Base-by-base conservation (phyloP, 1,140 invertebrate genomes). In the Listronotus bonariensis region DNA sequence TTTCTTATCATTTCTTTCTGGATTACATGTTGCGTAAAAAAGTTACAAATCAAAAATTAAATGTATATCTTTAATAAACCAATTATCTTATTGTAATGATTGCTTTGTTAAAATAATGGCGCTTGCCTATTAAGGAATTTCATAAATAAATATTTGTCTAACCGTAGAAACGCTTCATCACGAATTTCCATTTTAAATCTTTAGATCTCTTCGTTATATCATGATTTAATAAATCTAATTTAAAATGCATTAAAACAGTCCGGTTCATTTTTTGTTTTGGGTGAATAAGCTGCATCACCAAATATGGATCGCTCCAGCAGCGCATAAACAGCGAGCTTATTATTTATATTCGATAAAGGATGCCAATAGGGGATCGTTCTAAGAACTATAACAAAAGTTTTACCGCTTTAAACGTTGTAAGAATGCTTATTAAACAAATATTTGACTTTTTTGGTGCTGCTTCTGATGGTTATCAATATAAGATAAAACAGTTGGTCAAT, bases 141-240 rank as follows among this genome's bases (percentile, higher is more conserved):
- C 53, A 56, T 56, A 56, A 56, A 56, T 56, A 56, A 56, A 41
- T 41, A 56, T 17, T 15, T 20, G 20, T 56, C 32, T 36, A 12
- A 40, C 40, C 53, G 40, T 36, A 36, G 34, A 36, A 17, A n/a
- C 40, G 41, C 41, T 56, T 60, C 45, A 46, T 60, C 57, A 60
- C 57, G 57, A 60, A 60, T 60, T 60, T 60, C 57, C 45, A 60
- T 60, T 60, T 62, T 40, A 62, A 53, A 62, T 62, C 59, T 52
- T 36, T 43, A 60, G 52, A 62, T 62, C 59, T 62, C 58, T 12
- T 14, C 26, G 9, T 18, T 62, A 62, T 20, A 53, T 62, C 59
- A 53, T 53, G 59, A 62, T 62, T 62, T 62, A 53, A 62, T 62
- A 62, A 62, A 62, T 62, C 59, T 62, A 62, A 62, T 62, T 62